phyloP scores from a whole-genome alignment of 2,888 invertebrate genomes.

The Meganola albula region DNA sequence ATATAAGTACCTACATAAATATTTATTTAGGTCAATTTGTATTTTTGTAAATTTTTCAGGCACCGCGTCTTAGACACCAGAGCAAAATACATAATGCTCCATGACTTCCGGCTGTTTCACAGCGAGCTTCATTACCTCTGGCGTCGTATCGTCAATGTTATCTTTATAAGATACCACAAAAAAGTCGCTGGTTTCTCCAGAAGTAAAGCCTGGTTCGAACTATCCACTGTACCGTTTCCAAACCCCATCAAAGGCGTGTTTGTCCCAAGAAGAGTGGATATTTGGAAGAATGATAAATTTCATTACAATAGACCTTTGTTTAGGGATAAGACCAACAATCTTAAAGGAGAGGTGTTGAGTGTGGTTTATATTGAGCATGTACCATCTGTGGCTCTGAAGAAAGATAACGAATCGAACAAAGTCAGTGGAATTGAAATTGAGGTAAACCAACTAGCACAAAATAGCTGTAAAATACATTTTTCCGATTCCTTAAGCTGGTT shows the following conservation, averaged over 20 bases:
- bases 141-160: constrained; percentile 85
- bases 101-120: constrained; percentile 82
- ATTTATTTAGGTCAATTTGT: no score
- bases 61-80: constrained; percentile 83
- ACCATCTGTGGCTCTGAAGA: constrained; percentile 78
- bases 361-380: constrained; percentile 83
- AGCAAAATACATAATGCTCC: constrained; percentile 82
- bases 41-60: constrained; percentile 67
- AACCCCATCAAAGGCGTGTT: constrained; percentile 73
- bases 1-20: no score
- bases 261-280: constrained; percentile 79
- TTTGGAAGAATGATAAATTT: constrained; percentile 81
- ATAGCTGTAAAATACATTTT: no score
- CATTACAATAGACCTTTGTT: constrained; percentile 71
- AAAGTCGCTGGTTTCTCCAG: constrained; percentile 37
- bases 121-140: constrained; percentile 83
- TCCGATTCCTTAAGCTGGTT: no score
- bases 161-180: constrained; percentile 81
- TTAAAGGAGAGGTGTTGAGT: constrained; percentile 77
- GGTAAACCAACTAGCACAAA: no score
- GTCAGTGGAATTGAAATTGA: constrained; percentile 83
- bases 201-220: constrained; percentile 80
- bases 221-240: constrained; percentile 86
- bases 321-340: constrained; percentile 78
- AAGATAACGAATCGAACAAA: constrained; percentile 51